Conservation (phyloP, 2,797 vertebrate genomes). For the Trematomus bernacchii region DNA sequence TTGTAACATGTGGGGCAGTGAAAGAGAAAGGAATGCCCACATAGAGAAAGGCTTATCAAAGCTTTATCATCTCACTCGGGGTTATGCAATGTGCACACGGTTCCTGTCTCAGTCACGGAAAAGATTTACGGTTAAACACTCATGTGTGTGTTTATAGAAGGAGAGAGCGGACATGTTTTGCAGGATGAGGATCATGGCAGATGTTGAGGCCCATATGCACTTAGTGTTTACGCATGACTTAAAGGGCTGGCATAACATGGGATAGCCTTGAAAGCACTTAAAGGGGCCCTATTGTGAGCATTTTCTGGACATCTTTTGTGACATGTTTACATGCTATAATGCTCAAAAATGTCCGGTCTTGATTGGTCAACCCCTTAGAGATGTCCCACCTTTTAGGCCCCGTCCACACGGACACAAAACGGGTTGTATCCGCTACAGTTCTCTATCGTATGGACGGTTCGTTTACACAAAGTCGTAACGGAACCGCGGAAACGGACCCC, state of each 20-base stretch:
- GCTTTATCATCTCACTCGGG: conserved; percentile 41
- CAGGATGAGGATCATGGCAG: conserved; percentile 29
- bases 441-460: too few species aligned
- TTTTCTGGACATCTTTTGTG: too few species aligned
- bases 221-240: neutral
- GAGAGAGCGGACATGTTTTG: conserved; percentile 40
- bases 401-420: too few species aligned
- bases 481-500: too few species aligned
- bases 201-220: conserved; percentile 18
- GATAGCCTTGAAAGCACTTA: neutral
- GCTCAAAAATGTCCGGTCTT: too few species aligned
- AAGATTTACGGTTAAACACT: conserved; percentile 37
- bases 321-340: too few species aligned
- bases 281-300: too few species aligned
- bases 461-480: too few species aligned
- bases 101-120: conserved; percentile 43
- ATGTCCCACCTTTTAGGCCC: too few species aligned
- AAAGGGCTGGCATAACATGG: neutral
- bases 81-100: conserved; percentile 52
- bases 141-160: neutral
- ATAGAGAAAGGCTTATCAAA: conserved; percentile 42
- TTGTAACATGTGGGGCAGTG: neutral
- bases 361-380: too few species aligned
- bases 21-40: conserved; percentile 23
- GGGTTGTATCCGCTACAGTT: too few species aligned